Conservation (phyloP, 2,797 vertebrate species). For the Simalia tracyae region DNA sequence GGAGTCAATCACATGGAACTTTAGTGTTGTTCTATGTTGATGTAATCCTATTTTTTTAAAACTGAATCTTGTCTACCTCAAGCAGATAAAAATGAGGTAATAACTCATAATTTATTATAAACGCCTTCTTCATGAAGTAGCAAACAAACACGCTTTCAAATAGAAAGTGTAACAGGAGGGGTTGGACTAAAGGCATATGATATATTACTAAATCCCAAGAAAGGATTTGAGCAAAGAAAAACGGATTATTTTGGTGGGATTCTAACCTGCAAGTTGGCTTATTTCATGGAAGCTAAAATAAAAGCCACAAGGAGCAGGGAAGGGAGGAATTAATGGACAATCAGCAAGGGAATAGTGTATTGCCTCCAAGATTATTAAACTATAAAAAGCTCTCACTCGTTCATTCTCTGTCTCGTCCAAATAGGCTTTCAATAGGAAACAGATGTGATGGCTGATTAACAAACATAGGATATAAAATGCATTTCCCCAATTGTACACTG, state of each 20-base stretch:
- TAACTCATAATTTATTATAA: background rate
- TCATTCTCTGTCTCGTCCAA: slow-evolving; percentile 44
- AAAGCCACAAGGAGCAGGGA: slow-evolving; percentile 1
- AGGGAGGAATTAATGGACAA: slow-evolving; percentile 47
- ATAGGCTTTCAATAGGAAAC: slow-evolving; percentile 69
- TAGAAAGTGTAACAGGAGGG: background rate
- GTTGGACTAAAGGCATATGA: background rate
- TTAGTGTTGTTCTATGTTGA: background rate
- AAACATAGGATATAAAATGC: slow-evolving; percentile 55
- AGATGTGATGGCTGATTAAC: slow-evolving; percentile 67
- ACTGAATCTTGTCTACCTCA: background rate
- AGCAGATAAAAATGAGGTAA: background rate
- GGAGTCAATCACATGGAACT: background rate
- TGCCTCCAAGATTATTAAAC: slow-evolving; percentile 58
- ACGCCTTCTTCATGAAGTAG: background rate
- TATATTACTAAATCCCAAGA: background rate
- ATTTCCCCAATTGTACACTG: slow-evolving; percentile 36
- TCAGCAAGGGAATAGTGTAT: rapidly evolving
- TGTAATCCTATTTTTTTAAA: too few species aligned
- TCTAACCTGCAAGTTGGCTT: background rate
- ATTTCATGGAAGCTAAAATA: slow-evolving; percentile 28
- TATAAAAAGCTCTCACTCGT: slow-evolving; percentile 41
- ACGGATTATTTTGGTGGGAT: background rate
- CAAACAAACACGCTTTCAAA: background rate
- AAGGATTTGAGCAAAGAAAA: background rate